Base-by-base conservation (phyloP, 2,888 invertebrate genomes). In the Spisula subtruncata region DNA sequence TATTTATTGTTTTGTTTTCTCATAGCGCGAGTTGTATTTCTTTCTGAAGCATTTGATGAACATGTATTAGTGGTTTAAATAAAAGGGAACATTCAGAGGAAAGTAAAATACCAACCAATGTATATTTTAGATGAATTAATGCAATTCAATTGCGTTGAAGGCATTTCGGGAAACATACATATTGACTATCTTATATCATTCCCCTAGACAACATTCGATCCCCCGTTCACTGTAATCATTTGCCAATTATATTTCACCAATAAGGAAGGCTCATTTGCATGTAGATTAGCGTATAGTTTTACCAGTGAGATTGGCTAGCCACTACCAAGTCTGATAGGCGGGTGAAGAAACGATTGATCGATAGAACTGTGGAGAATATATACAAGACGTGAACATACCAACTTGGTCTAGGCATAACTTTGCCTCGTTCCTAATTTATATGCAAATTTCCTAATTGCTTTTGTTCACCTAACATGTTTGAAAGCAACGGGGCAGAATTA, bases 371-470 rank as follows among this genome's bases (percentile, higher is more conserved):
- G 71, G 80, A 35, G 66, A 66, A 60, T 83, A 54, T 81, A 54
- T 81, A 88, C 79, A 82, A 54, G 83, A 75, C 80, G 54, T 79
- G 60, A 16, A 80, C 48, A 2, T 56, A 48, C 51, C 25, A 80
- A 29, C n/a, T 81, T 81, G n/a, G 80, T 79, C 35, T 18, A 79
- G n/a, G 41, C 54, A 80, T 71, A 32, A 20, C 60, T 18, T 35
- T 75, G 35, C 75, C 35, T 75, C 35, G 75, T 75, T 5, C 20
- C 91, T 89, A 82, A 91, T 91, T 80, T 91, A 89, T 89, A 91
- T 91, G 91, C 89, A 91, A 91, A 91, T 91, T 87, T 87, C 60
- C 80, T 89, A 90, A 90, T 90, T 90, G 83, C 80, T 85, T 90
- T 90, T 79, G 60, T 83, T 71, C 80, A 85, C 82, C 89, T 83